Base-by-base conservation (phyloP, 2,113 vertebrate genomes). In the Centropristis striata region DNA sequence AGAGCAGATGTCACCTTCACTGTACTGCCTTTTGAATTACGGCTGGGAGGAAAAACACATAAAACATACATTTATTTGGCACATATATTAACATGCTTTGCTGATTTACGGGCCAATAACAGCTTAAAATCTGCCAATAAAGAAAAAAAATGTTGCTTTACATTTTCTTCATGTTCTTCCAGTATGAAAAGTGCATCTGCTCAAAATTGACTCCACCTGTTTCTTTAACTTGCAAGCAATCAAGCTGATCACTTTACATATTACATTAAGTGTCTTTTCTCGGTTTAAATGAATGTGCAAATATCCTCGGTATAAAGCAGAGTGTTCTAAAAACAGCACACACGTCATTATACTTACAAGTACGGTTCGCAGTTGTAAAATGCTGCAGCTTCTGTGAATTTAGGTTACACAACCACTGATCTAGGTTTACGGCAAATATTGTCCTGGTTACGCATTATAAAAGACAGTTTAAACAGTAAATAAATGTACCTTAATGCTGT, bases 201-300 rank as follows among this genome's bases (percentile, higher is more conserved):
- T 59, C 27, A 18, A 5, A n/a, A n/a, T n/a, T n/a, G n/a, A 5
- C 37, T 23, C 44, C 60, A 63, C 37, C 27, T 60, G 50, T 25
- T 23, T 39, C 50, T 21, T 50, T 57, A 21, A 54, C 47, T 47
- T 55, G 23, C n/a, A 67, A 71, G 16, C 58, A 46, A 42, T n/a
- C 46, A 14, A 42, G 20, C 58, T 15, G 10, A 47, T 70, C 32
- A 18, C 58, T 63, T 63, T 16, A 23, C 6, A 18, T 28, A 8
- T 53, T 15, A 36, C 23, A 39, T 69, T 44, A 64, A 20, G 37
- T 28, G 46, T 76, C 68, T 67, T 79, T 42, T 47, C 46, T 51
- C 50, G 15, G 60, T 69, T 81, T 8, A 36, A 83, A 87, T 77
- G 28, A 82, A 83, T 61, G 82, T 81, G 85, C 71, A 82, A 80